Percentiles rank a stretch among this genome's conserved stretches.
phyloP scores from a whole-genome alignment of 2,797 vertebrate genomes.

The Rhyacichthys aspro region DNA sequence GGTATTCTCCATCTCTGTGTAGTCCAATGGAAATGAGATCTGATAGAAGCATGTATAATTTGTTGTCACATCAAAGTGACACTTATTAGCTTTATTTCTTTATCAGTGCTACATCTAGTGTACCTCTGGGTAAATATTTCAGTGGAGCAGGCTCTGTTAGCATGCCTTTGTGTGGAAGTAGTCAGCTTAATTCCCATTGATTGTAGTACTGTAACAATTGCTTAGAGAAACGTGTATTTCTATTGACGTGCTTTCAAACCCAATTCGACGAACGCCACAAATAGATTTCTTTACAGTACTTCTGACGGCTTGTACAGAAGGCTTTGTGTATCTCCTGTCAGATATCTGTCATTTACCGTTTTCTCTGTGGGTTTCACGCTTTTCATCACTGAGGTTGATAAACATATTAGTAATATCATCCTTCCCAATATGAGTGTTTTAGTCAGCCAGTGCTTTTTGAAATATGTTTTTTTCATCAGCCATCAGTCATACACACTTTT shows the following conservation, averaged over 20 bases:
- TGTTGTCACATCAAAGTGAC: slow-evolving; percentile 82
- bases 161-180: slow-evolving; percentile 43
- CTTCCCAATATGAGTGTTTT: slow-evolving; percentile 36
- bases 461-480: slow-evolving; percentile 44
- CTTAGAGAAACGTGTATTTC: slow-evolving; percentile 29
- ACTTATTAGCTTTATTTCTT: slow-evolving; percentile 82
- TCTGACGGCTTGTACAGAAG: slow-evolving; percentile 31
- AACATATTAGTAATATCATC: slow-evolving; percentile 51
- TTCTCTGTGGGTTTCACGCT: slow-evolving; percentile 25
- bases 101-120: slow-evolving; percentile 71
- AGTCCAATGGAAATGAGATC: slow-evolving; percentile 78
- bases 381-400: slow-evolving; percentile 46
- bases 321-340: slow-evolving; percentile 40
- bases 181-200: slow-evolving; percentile 51
- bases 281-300: slow-evolving; percentile 47
- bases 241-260: slow-evolving; percentile 53
- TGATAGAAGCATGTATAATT: slow-evolving; percentile 80
- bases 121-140: slow-evolving; percentile 75
- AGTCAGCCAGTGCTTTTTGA: slow-evolving; percentile 29
- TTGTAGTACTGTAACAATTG: slow-evolving; percentile 45
- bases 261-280: slow-evolving; percentile 37
- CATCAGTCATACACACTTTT: slow-evolving; percentile 21
- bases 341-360: slow-evolving; percentile 40
- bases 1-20: slow-evolving; percentile 73
- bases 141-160: slow-evolving; percentile 35